A percentile compares a stretch with the other conserved stretches of the same genome.
These are phyloP conservation scores for Nestor notabilis DNA, from an alignment of 2,113 vertebrate genomes.

Conservation along the genomic window DNA sequence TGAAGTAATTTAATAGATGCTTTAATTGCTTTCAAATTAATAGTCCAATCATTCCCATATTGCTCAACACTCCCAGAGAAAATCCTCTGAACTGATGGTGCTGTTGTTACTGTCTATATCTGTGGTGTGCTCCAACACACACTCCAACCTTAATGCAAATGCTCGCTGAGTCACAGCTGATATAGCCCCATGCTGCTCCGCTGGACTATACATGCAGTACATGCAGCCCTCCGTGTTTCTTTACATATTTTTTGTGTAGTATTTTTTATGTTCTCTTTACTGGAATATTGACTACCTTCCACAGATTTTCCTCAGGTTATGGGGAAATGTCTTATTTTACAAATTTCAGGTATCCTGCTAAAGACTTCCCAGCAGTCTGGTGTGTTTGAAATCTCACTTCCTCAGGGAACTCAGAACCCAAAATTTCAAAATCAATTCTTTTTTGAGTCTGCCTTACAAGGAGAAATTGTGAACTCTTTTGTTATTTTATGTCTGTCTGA, in stretches of 20 bases:
- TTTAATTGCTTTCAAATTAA: constrained; percentile 18
- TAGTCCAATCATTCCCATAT: background rate
- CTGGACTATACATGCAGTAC: background rate
- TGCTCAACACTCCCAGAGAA: background rate
- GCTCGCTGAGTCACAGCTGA: background rate
- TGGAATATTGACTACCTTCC: background rate
- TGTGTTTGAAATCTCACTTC: background rate
- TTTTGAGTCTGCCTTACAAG: background rate
- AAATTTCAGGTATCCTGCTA: background rate
- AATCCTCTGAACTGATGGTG: background rate
- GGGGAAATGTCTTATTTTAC: background rate
- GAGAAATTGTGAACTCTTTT: background rate
- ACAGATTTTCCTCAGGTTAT: background rate
- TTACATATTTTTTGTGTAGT: background rate
- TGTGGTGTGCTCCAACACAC: background rate
- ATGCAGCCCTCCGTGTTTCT: background rate
- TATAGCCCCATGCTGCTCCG: background rate
- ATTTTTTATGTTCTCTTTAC: background rate
- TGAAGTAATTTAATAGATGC: background rate
- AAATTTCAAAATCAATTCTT: background rate
- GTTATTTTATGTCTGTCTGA: background rate
- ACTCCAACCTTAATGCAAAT: background rate
- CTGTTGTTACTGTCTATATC: background rate
- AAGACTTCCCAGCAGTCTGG: background rate
- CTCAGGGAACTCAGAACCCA: background rate